Evolutionary conservation across 2,888 invertebrate genomes (phyloP).

Genomic region (Nasonia oneida): DNA sequence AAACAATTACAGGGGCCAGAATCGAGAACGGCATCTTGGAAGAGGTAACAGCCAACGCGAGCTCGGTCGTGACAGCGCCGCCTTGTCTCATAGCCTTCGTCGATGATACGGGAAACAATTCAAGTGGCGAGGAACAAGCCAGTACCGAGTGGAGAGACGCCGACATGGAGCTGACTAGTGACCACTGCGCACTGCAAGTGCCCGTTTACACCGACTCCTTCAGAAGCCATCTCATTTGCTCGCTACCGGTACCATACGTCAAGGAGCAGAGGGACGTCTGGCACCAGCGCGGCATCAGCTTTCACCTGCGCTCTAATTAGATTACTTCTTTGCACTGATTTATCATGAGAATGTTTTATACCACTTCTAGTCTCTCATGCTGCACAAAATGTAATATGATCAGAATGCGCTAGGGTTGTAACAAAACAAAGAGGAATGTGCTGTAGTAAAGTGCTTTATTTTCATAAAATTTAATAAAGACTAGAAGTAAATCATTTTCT

Average conservation of each 20-base stretch:
- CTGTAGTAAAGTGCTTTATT: slow-evolving; percentile 74
- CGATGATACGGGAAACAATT: slow-evolving; percentile 62
- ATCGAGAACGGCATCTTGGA: slow-evolving; percentile 72
- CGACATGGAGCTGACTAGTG: slow-evolving; percentile 61
- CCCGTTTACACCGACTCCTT: slow-evolving; percentile 74
- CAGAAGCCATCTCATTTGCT: slow-evolving; percentile 71
- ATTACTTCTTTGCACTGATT: background rate
- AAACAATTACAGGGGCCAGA: slow-evolving; percentile 69
- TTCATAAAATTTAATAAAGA: slow-evolving; percentile 73
- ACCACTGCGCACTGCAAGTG: slow-evolving; percentile 67
- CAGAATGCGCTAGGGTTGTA: slow-evolving; percentile 17
- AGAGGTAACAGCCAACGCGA: slow-evolving; percentile 72
- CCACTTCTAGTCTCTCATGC: background rate
- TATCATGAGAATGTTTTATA: background rate
- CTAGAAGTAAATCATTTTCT: slow-evolving; percentile 68
- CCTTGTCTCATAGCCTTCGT: slow-evolving; percentile 72
- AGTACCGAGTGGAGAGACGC: slow-evolving; percentile 23
- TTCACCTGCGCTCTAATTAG: slow-evolving; percentile 69
- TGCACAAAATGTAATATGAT: background rate
- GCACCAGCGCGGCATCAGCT: slow-evolving; percentile 74
- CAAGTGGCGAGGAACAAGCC: slow-evolving; percentile 16
- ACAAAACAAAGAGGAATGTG: slow-evolving; percentile 60
- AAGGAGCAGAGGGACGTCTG: slow-evolving; percentile 72
- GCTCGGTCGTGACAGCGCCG: slow-evolving; percentile 72
- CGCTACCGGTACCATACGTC: slow-evolving; percentile 72